Conservation (phyloP, 2,113 vertebrate genomes). For the Leiothrix lutea region DNA sequence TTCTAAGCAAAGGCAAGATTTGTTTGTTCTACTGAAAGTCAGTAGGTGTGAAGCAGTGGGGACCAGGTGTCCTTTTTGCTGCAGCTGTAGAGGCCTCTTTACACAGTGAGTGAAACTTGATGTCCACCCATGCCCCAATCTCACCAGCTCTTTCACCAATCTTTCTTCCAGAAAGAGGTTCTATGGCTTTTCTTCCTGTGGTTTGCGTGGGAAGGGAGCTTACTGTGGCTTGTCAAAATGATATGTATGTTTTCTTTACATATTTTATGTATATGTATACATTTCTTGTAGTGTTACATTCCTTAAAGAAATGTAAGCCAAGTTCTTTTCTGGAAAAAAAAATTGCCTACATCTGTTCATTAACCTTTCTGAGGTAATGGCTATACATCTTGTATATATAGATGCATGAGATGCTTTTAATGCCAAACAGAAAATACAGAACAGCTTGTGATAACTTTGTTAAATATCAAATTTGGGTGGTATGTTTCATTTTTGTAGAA, state of each 20-base stretch:
- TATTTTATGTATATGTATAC: not conserved
- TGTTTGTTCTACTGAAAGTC: not conserved
- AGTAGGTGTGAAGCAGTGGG: not conserved
- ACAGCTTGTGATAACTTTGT: not conserved
- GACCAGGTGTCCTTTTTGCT: not conserved
- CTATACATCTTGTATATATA: not conserved
- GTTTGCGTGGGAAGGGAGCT: not conserved
- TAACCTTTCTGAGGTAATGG: not conserved
- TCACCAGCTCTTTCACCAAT: not conserved
- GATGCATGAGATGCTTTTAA: not conserved
- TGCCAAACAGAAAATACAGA: not conserved
- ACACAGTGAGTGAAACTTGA: not conserved
- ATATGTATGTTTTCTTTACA: not conserved
- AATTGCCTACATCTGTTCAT: not conserved
- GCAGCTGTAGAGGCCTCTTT: not conserved
- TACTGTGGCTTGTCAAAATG: not conserved
- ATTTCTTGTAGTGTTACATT: not conserved
- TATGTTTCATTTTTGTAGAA: conserved; percentile 72
- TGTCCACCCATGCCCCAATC: not conserved
- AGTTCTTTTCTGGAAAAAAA: not conserved
- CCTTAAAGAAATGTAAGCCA: not conserved
- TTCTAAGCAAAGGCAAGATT: not conserved
- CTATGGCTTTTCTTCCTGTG: not conserved
- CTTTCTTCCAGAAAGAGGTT: not conserved
- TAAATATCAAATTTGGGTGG: not conserved